phyloP scores from a whole-genome alignment of 2,888 invertebrate species.

The Volucella inanis region DNA sequence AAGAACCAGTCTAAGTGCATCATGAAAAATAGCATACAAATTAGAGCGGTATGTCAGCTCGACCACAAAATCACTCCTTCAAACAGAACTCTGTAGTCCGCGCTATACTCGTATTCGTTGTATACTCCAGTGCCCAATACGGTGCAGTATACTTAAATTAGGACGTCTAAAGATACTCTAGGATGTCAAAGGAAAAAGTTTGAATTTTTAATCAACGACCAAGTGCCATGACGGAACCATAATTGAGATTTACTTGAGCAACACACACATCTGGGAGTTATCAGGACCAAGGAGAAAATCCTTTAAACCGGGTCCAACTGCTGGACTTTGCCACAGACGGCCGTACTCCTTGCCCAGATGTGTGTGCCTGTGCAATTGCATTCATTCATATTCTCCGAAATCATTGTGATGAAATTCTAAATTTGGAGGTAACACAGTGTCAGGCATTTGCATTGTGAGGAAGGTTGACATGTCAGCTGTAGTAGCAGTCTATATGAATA shows the following conservation, averaged over 20 bases:
- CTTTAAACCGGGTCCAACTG: conserved; percentile 27
- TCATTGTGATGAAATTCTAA: conserved; percentile 39
- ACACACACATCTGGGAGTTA: conserved; percentile 36
- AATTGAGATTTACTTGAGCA: conserved; percentile 61
- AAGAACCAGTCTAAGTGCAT: not conserved
- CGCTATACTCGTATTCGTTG: not conserved
- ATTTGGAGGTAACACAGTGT: conserved; percentile 51
- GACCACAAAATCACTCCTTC: conserved; percentile 62
- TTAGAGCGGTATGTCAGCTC: conserved; percentile 55
- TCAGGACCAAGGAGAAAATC: conserved; percentile 17
- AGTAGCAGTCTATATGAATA: not conserved
- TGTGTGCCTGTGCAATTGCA: conserved; percentile 11
- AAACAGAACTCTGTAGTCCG: not conserved
- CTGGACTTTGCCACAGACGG: conserved; percentile 13
- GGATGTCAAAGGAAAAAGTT: conserved; percentile 26
- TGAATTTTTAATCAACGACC: conserved; percentile 68
- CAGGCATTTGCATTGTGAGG: conserved; percentile 48
- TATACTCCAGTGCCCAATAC: too few relatives aligned
- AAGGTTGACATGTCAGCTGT: conserved; percentile 57
- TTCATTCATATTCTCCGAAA: conserved; percentile 47
- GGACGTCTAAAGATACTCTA: not conserved
- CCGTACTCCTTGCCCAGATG: conserved; percentile 35
- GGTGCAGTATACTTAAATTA: not conserved
- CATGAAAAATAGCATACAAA: conserved; percentile 66
- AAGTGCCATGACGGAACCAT: conserved; percentile 55